phyloP scores from a whole-genome alignment of 2,888 invertebrate genomes.

The Drosophila macrospina region DNA sequence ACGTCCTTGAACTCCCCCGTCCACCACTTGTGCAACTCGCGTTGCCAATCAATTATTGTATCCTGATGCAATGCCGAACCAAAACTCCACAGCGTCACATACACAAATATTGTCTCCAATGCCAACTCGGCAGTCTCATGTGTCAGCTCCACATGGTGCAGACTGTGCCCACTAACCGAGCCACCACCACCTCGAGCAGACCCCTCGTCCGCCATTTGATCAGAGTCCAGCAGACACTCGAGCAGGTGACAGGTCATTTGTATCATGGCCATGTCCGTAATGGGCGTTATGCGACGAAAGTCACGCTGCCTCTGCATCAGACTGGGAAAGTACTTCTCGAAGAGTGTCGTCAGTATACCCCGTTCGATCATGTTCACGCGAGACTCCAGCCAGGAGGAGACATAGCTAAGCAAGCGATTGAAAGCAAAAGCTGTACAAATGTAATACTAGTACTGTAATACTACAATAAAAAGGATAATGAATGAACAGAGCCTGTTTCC shows the following conservation, averaged over 20 bases:
- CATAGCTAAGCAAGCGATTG: constrained; percentile 89
- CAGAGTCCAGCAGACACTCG: constrained; percentile 90
- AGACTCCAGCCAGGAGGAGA: constrained; percentile 95
- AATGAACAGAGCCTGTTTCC: too few relatives aligned
- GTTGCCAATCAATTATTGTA: constrained; percentile 95
- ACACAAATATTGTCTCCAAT: constrained; percentile 96
- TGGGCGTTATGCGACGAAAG: constrained; percentile 96
- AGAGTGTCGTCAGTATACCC: constrained; percentile 93
- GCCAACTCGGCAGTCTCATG: constrained; percentile 88
- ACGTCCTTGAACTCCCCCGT: constrained; percentile 95
- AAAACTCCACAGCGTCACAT: constrained; percentile 96
- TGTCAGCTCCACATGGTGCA: constrained; percentile 88
- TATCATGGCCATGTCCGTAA: constrained; percentile 95
- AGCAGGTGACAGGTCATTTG: constrained; percentile 95
- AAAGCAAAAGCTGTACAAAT: too few relatives aligned
- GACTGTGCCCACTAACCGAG: constrained; percentile 48
- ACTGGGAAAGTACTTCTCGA: constrained; percentile 97
- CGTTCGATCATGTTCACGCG: constrained; percentile 91
- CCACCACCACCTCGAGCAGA: not conserved
- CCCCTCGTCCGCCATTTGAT: constrained; percentile 39
- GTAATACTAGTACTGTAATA: too few relatives aligned
- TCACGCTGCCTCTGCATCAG: constrained; percentile 91
- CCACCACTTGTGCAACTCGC: constrained; percentile 99
- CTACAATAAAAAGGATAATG: too few relatives aligned
- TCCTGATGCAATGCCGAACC: constrained; percentile 96